Evolutionary conservation across 2,797 vertebrate species (phyloP).

Genomic region (Diplodus puntazzo): DNA sequence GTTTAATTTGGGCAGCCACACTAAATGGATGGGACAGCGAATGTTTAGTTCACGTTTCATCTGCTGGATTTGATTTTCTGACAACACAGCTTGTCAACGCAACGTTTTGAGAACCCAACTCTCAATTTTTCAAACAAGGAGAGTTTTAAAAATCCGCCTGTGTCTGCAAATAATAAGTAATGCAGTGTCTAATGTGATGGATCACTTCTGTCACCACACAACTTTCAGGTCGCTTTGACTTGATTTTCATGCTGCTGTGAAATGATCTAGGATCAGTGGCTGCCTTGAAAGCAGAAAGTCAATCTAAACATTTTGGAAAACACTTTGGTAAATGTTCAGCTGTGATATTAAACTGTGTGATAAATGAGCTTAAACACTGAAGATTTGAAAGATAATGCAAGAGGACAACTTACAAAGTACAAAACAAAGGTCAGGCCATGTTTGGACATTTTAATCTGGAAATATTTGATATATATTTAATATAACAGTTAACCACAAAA

Average conservation of each 20-base stretch:
- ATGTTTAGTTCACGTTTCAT: slow-evolving; percentile 7
- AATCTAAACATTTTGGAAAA: neutral
- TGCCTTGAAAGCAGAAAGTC: neutral
- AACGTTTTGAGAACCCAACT: slow-evolving; percentile 2
- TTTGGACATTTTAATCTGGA: too few relatives aligned
- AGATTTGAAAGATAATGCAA: too few relatives aligned
- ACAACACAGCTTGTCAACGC: neutral
- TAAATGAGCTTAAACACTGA: neutral
- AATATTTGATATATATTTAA: neutral
- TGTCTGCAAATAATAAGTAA: slow-evolving; percentile 17
- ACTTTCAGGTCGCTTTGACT: neutral
- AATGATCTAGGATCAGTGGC: slow-evolving; percentile 12
- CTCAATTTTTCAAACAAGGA: neutral
- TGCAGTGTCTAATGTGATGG: slow-evolving; percentile 19
- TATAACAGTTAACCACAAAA: neutral
- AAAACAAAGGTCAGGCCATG: neutral
- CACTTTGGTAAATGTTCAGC: neutral
- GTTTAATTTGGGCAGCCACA: neutral
- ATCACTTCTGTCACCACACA: slow-evolving; percentile 2
- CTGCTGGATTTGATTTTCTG: slow-evolving; percentile 11
- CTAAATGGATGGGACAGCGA: neutral
- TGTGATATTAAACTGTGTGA: neutral
- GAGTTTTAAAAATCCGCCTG: neutral
- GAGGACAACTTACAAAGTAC: too few relatives aligned
- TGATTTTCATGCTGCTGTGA: slow-evolving; percentile 10